Percentiles rank a stretch among this genome's conserved stretches.
Conservation (phyloP, 2,113 vertebrate species). For the Empidonax alnorum region DNA sequence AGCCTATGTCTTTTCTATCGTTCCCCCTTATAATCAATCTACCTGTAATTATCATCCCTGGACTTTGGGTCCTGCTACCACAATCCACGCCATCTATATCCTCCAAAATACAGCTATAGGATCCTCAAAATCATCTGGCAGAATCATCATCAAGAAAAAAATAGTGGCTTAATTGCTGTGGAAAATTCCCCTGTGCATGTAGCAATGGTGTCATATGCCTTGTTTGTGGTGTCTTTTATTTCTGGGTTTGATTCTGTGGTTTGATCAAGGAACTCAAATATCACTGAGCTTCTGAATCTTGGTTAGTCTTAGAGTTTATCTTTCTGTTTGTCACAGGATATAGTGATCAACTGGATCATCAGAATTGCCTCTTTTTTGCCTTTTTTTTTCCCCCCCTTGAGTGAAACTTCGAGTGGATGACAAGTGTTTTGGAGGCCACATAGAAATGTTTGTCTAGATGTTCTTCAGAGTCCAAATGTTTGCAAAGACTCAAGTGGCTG, state of each 20-base stretch:
- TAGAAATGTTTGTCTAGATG: slow-evolving; percentile 9
- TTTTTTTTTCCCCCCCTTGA: neutral
- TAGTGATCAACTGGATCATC: neutral
- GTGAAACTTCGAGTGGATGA: neutral
- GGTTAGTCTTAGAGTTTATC: neutral
- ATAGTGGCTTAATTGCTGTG: neutral
- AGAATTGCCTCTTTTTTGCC: neutral
- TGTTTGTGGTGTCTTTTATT: neutral
- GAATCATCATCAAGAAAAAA: neutral
- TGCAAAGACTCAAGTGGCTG: slow-evolving; percentile 5
- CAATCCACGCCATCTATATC: neutral
- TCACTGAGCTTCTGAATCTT: neutral
- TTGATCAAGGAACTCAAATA: neutral
- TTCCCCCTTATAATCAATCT: neutral
- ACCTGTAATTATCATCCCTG: neutral
- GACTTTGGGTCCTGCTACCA: neutral
- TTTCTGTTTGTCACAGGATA: neutral
- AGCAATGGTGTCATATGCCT: neutral
- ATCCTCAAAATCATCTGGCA: neutral
- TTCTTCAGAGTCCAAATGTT: slow-evolving; percentile 29
- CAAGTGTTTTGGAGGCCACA: neutral
- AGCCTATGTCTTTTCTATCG: neutral
- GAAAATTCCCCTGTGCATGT: neutral
- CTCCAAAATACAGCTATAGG: neutral
- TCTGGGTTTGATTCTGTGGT: neutral